These are phyloP conservation scores for Glossosoma conforme DNA, from an alignment of 1,140 invertebrate species.

Conservation along the genomic window DNA sequence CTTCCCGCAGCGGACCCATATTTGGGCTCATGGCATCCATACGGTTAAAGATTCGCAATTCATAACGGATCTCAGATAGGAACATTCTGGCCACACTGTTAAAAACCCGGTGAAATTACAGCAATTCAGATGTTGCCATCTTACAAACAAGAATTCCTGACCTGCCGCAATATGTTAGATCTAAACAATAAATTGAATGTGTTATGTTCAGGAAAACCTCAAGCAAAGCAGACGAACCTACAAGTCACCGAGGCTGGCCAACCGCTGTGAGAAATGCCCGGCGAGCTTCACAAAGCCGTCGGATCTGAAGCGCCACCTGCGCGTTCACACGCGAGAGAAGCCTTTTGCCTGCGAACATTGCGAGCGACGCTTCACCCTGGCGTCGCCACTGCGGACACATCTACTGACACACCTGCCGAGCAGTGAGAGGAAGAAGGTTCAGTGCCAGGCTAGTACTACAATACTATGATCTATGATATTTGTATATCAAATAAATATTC, in stretches of 20 bases:
- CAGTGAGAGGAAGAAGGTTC: neutral
- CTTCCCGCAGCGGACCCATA: too few species aligned
- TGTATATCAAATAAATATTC: neutral
- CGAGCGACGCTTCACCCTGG: conserved; percentile 9
- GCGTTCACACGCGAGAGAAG: conserved; percentile 17
- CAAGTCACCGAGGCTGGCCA: conserved; percentile 28
- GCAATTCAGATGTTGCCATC: neutral
- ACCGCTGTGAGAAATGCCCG: conserved; percentile 55
- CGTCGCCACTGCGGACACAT: conserved; percentile 13
- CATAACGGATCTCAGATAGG: too few species aligned
- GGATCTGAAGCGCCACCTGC: conserved; percentile 48
- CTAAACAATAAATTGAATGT: neutral
- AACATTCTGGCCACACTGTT: conserved; percentile 1
- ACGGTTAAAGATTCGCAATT: too few species aligned
- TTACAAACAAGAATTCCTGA: neutral
- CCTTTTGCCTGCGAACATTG: conserved; percentile 11
- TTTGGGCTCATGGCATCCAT: too few species aligned
- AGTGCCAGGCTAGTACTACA: conserved; percentile 1
- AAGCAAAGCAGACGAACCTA: conserved; percentile 9
- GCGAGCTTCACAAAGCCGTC: conserved; percentile 52
- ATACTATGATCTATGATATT: neutral
- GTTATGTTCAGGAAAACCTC: neutral
- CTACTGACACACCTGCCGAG: neutral
- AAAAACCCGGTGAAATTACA: neutral
- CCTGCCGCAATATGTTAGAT: neutral